Evolutionary conservation across 1,140 invertebrate species (phyloP).

Genomic region (Drosophila sp.): DNA sequence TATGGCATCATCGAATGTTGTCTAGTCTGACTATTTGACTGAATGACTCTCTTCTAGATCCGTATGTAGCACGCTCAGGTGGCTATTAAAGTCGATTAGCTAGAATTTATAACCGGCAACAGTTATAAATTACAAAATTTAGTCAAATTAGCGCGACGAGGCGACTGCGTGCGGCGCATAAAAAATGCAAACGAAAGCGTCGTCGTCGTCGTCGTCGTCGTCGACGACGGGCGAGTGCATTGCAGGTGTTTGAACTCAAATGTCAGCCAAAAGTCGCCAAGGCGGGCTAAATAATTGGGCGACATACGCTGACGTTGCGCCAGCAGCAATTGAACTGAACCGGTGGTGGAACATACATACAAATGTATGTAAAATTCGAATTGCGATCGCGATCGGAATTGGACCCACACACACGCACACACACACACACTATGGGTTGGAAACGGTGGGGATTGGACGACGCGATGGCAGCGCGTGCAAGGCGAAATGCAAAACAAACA

Average conservation of each 20-base stretch:
- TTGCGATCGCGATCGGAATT: slow-evolving; percentile 7
- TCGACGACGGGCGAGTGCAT: slow-evolving; percentile 48
- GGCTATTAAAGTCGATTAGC: slow-evolving; percentile 69
- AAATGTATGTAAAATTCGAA: not conserved
- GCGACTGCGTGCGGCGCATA: slow-evolving; percentile 48
- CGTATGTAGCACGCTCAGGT: slow-evolving; percentile 23
- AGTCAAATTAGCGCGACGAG: slow-evolving; percentile 68
- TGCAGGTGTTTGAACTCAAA: slow-evolving; percentile 81
- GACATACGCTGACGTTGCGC: slow-evolving; percentile 67
- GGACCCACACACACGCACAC: not conserved
- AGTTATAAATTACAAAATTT: slow-evolving; percentile 68
- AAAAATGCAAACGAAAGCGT: slow-evolving; percentile 68
- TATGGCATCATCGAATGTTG: slow-evolving; percentile 25
- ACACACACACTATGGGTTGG: not conserved
- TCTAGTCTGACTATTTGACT: too few relatives aligned
- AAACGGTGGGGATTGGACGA: not conserved
- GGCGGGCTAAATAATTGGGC: slow-evolving; percentile 65
- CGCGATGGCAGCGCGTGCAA: slow-evolving; percentile 39
- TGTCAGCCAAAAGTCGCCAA: slow-evolving; percentile 62
- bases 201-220: slow-evolving; percentile 2
- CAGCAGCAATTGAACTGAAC: slow-evolving; percentile 21
- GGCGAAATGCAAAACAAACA: slow-evolving; percentile 78
- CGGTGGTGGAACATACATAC: not conserved
- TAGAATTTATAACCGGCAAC: slow-evolving; percentile 63
- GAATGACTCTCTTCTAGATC: not conserved